Conservation (phyloP, 2,888 invertebrate species). For the Diarsia mendica region DNA sequence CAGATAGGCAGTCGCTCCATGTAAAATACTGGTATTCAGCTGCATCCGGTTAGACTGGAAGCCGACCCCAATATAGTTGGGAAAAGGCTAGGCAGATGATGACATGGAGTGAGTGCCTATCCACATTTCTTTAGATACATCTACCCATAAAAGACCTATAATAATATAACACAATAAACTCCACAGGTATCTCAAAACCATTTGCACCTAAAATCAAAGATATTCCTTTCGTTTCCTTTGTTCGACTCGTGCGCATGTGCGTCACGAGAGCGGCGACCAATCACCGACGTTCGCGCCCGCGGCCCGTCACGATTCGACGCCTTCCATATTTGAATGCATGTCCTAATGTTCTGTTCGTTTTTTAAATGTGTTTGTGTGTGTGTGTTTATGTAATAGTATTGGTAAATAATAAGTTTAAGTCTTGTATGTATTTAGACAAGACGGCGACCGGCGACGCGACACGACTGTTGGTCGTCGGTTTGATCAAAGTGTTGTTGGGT, state of each 20-base stretch:
- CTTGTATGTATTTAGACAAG: background rate
- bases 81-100: too few relatives aligned
- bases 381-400: constrained; percentile 53
- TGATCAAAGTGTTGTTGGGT: too few relatives aligned
- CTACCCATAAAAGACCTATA: background rate
- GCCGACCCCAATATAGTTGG: too few relatives aligned
- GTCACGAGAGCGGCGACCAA: constrained; percentile 74
- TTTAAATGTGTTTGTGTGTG: constrained; percentile 60
- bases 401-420: constrained; percentile 53
- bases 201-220: constrained; percentile 51
- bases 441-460: too few relatives aligned
- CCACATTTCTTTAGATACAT: background rate
- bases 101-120: too few relatives aligned
- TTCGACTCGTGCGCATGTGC: constrained; percentile 65
- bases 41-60: too few relatives aligned
- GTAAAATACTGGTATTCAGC: too few relatives aligned
- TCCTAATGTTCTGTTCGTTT: constrained; percentile 71
- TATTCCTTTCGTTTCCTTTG: constrained; percentile 64
- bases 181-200: constrained; percentile 27
- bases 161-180: background rate
- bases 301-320: constrained; percentile 83
- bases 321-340: constrained; percentile 81
- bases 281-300: constrained; percentile 74
- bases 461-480: too few relatives aligned
- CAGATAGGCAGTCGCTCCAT: too few relatives aligned